Evolutionary conservation across 1,140 invertebrate genomes (phyloP).

Genomic region (Drosophila arawakana): DNA sequence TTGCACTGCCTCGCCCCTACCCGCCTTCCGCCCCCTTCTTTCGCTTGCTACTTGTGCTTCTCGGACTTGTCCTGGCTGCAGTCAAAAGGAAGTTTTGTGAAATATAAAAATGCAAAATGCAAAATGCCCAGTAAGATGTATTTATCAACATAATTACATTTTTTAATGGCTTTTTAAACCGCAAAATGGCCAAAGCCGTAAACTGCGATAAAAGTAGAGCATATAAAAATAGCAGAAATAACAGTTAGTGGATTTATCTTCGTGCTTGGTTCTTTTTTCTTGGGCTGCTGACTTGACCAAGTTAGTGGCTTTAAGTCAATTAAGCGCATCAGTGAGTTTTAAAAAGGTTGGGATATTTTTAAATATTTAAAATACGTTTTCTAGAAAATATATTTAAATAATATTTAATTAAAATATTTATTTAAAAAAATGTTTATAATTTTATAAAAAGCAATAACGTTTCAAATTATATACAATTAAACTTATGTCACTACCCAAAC

Average conservation of each 20-base stretch:
- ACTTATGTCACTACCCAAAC: too few relatives aligned
- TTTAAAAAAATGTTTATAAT: too few relatives aligned
- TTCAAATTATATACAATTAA: too few relatives aligned
- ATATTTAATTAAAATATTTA: too few relatives aligned
- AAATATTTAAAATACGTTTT: background rate
- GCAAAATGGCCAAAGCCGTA: constrained; percentile 75
- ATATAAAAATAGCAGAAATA: constrained; percentile 22
- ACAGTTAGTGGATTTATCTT: constrained; percentile 14
- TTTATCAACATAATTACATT: constrained; percentile 84
- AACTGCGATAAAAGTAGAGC: constrained; percentile 58
- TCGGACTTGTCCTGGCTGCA: background rate
- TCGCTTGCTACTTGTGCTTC: background rate
- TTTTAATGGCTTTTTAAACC: constrained; percentile 84
- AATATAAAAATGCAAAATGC: constrained; percentile 74
- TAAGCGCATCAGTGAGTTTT: constrained; percentile 18
- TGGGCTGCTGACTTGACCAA: background rate
- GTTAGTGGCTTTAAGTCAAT: constrained; percentile 40
- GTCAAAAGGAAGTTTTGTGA: constrained; percentile 58
- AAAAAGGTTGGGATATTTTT: background rate
- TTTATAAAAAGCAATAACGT: too few relatives aligned
- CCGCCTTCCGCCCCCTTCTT: background rate
- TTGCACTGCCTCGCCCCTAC: constrained; percentile 1
- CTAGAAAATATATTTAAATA: background rate
- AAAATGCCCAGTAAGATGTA: constrained; percentile 78
- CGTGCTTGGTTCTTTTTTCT: background rate